These are phyloP conservation scores for Urechis unicinctus DNA, from an alignment of 2,888 invertebrate species.

Conservation along the genomic window DNA sequence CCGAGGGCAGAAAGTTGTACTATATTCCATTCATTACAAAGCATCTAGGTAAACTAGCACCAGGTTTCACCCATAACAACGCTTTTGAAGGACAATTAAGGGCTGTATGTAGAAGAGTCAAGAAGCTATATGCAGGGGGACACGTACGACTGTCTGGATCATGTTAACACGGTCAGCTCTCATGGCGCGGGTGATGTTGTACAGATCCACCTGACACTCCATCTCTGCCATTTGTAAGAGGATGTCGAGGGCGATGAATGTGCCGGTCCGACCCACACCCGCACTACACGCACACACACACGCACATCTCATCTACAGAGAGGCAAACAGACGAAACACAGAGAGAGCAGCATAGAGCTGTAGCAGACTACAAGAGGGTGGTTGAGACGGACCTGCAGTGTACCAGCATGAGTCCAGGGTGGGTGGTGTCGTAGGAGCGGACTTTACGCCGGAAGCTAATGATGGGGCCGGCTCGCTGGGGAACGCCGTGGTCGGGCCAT, in stretches of 20 bases:
- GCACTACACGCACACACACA: conserved; percentile 18
- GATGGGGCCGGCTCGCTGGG: conserved; percentile 34
- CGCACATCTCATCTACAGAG: not conserved
- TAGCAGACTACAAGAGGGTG: not conserved
- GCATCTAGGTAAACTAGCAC: no score
- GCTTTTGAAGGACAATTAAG: no score
- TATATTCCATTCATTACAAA: no score
- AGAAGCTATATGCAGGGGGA: no score
- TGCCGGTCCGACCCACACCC: conserved; percentile 34
- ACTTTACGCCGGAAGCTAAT: conserved; percentile 43
- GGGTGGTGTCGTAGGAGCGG: conserved; percentile 32
- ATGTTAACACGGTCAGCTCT: conserved; percentile 31
- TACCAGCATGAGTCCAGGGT: conserved; percentile 20
- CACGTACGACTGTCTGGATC: conserved; percentile 30
- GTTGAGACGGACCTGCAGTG: conserved; percentile 21
- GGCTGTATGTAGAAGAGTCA: no score
- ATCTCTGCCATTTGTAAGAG: conserved; percentile 25
- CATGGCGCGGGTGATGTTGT: conserved; percentile 24
- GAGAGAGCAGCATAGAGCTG: not conserved
- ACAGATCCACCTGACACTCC: conserved; percentile 25
- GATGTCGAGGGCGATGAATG: conserved; percentile 30
- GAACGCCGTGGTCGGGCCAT: conserved; percentile 27
- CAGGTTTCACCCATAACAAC: no score
- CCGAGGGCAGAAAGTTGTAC: no score
- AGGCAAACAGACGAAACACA: not conserved